Percentiles rank a stretch among this genome's conserved stretches.
Conservation (phyloP, 2,797 vertebrate genomes). For the Cottoperca gobio region DNA sequence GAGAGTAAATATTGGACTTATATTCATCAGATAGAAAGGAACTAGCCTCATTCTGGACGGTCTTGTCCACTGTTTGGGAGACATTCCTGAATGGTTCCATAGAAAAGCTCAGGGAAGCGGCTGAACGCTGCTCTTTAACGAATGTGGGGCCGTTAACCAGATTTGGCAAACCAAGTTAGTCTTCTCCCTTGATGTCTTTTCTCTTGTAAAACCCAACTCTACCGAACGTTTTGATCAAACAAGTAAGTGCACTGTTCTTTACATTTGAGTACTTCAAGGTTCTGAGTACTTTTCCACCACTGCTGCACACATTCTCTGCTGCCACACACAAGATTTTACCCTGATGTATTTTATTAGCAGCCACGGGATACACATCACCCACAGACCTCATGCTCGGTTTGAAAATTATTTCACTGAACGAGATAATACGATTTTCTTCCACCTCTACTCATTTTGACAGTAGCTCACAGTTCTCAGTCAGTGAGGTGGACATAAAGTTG, state of each 20-base stretch:
- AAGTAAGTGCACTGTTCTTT: no score
- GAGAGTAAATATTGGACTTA: no score
- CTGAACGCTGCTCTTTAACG: not conserved
- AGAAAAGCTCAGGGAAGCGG: not conserved
- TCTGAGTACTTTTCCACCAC: not conserved
- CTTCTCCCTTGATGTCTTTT: no score
- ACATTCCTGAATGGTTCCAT: not conserved
- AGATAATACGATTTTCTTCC: conserved; percentile 27
- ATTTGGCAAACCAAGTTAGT: not conserved
- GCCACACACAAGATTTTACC: conserved; percentile 8
- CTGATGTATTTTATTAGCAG: conserved; percentile 52
- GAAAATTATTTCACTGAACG: conserved; percentile 48
- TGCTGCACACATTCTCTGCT: conserved; percentile 16
- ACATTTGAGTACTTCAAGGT: not conserved
- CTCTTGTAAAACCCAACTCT: no score
- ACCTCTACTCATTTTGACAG: conserved; percentile 3
- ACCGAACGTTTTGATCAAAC: no score
- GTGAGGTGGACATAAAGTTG: conserved; percentile 1
- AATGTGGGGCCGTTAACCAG: not conserved
- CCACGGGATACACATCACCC: conserved; percentile 55
- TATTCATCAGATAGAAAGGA: not conserved
- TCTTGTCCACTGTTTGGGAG: not conserved
- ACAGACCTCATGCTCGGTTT: conserved; percentile 46
- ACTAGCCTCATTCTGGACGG: not conserved
- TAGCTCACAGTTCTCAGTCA: conserved; percentile 4